A percentile compares a stretch with the other conserved stretches of the same genome.
phyloP scores from a whole-genome alignment of 2,797 vertebrate species.

The Anguilla megastoma region DNA sequence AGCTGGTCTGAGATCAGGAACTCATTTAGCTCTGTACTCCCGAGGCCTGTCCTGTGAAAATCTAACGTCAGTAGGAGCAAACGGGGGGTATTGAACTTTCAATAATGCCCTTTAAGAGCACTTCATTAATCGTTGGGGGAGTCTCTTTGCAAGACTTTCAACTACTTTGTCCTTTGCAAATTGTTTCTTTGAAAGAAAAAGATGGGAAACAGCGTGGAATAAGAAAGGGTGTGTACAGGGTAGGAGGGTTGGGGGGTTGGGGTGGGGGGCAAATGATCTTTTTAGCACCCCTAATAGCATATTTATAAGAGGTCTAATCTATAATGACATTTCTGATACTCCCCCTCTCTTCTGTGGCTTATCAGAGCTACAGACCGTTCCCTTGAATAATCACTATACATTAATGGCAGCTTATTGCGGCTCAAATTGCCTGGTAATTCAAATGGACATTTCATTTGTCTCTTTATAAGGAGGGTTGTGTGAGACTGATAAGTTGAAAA shows the following conservation, averaged over 20 bases:
- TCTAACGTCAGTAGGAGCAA: slow-evolving; percentile 57
- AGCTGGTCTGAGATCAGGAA: slow-evolving; percentile 61
- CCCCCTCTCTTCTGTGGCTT: slow-evolving; percentile 47
- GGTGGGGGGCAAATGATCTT: slow-evolving; percentile 44
- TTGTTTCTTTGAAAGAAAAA: slow-evolving; percentile 44
- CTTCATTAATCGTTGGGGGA: slow-evolving; percentile 54
- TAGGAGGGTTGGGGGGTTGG: slow-evolving; percentile 36
- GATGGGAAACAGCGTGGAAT: slow-evolving; percentile 30
- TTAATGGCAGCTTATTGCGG: slow-evolving; percentile 56
- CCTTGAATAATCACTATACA: slow-evolving; percentile 48
- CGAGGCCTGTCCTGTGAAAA: slow-evolving; percentile 66
- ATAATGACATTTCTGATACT: slow-evolving; percentile 55
- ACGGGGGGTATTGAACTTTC: slow-evolving; percentile 51
- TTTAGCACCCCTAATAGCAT: slow-evolving; percentile 48
- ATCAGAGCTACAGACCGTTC: slow-evolving; percentile 45
- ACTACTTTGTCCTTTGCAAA: slow-evolving; percentile 49
- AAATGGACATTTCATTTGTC: slow-evolving; percentile 54
- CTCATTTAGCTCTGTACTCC: slow-evolving; percentile 66
- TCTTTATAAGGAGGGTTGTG: slow-evolving; percentile 39
- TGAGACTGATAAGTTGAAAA: slow-evolving; percentile 36
- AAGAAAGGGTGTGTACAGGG: slow-evolving; percentile 16
- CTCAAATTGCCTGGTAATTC: slow-evolving; percentile 58
- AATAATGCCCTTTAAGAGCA: slow-evolving; percentile 61
- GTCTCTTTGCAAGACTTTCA: slow-evolving; percentile 53
- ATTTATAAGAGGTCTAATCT: slow-evolving; percentile 58